A percentile compares a stretch with the other conserved stretches of the same genome.
phyloP scores from a whole-genome alignment of 2,113 vertebrate genomes.

The Phylloscopus whistleri region DNA sequence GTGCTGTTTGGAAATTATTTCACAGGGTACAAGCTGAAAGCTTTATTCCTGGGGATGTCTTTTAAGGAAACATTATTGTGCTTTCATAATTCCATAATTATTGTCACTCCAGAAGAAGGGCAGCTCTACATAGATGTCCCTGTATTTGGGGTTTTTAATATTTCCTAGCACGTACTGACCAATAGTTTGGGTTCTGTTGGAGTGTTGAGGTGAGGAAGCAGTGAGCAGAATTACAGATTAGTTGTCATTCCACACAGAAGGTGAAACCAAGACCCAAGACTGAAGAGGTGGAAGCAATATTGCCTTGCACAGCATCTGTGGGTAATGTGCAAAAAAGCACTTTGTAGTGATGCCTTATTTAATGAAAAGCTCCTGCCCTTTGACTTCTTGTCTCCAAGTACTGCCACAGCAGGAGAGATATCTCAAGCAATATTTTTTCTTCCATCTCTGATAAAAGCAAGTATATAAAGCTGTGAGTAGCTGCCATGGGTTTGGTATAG shows the following conservation, averaged over 20 bases:
- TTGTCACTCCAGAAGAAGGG: neutral
- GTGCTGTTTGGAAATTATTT: conserved; percentile 23
- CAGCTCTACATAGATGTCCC: neutral
- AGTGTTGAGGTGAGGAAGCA: neutral
- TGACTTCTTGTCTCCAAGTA: neutral
- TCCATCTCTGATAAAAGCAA: neutral
- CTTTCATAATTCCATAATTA: neutral
- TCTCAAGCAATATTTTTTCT: neutral
- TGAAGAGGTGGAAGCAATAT: neutral
- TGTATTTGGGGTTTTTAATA: accelerated
- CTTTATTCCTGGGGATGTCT: neutral
- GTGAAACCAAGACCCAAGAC: neutral
- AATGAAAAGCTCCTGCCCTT: conserved; percentile 12
- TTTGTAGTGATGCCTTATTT: neutral
- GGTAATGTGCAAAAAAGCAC: neutral
- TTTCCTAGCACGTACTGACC: neutral
- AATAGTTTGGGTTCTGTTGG: neutral
- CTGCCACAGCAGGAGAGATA: neutral
- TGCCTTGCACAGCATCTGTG: neutral
- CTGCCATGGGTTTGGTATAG: neutral
- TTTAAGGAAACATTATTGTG: neutral
- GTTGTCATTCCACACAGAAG: neutral
- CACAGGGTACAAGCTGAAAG: neutral
- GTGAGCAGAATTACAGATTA: neutral
- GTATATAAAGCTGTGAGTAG: neutral